Evolutionary conservation across 2,797 vertebrate species (phyloP).

Genomic region (Coracias cyanogaster): DNA sequence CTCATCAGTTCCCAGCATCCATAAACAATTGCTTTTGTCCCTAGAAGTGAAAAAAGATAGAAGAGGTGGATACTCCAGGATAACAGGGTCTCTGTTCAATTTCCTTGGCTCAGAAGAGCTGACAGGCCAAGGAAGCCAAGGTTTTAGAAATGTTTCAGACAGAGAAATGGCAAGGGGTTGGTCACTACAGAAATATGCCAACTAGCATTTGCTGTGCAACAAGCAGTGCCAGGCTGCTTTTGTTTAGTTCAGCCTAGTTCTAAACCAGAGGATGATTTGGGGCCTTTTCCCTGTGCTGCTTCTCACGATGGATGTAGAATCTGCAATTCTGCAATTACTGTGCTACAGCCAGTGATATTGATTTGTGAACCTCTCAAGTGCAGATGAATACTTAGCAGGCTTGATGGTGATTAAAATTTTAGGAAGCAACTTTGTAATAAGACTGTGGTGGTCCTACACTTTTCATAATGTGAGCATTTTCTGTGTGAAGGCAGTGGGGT

Average conservation of each 20-base stretch:
- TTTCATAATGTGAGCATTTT: constrained; percentile 19
- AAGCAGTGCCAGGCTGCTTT: constrained; percentile 31
- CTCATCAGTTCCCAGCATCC: constrained; percentile 36
- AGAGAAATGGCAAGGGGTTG: constrained; percentile 21
- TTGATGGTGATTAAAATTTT: constrained; percentile 54
- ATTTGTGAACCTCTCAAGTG: constrained; percentile 38
- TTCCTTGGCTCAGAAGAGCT: constrained; percentile 52
- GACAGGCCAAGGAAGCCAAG: constrained; percentile 36
- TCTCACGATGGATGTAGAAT: constrained; percentile 9
- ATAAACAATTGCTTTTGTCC: constrained; percentile 56
- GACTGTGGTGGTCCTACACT: background rate
- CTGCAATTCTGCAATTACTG: constrained; percentile 36
- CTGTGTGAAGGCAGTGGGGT: background rate
- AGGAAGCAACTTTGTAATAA: constrained; percentile 30
- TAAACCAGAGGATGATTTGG: constrained; percentile 5
- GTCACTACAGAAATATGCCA: constrained; percentile 40
- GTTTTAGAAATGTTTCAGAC: constrained; percentile 57
- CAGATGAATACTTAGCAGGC: constrained; percentile 24
- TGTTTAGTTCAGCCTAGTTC: constrained; percentile 11
- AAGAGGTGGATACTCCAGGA: constrained; percentile 47
- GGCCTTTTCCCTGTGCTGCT: background rate
- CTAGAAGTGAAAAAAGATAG: constrained; percentile 50
- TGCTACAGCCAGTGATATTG: background rate
- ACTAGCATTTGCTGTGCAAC: constrained; percentile 1
- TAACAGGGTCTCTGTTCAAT: constrained; percentile 65